Evolutionary conservation across 2,797 vertebrate genomes (phyloP), one percentile per base, ranked within the genome.

Genomic region (Crax fasciolata): DNA sequence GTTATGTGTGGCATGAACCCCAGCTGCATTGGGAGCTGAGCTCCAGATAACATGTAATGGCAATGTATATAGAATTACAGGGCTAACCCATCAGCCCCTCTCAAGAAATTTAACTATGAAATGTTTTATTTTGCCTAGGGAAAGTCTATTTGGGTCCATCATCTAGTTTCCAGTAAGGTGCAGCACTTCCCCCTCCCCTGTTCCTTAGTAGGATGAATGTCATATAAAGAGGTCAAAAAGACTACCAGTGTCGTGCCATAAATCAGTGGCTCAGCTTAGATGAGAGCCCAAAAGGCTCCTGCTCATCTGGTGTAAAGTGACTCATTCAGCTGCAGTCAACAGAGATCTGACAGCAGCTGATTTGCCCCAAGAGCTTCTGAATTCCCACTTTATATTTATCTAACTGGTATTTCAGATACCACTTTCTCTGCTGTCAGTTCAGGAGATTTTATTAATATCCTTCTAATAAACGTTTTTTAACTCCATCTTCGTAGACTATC

Each of bases 1-100:
- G 96, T 96, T 97, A 96, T 87, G 78, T 94, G 93, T 94, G 91
- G 94, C 96, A 87, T 93, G 94, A 95, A 95, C 94, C 94, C 90
- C 85, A 87, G 96, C 85, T 94, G 96, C 87, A 25, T 0, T 93
- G 95, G 95, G 96, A 96, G 61, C 94, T 91, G 67, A 84, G 89
- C 77, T 91, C 80, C 0, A 10, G 74, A 46, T 90, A 95, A 87
- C 83, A 25, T 61, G 84, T 74, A 79, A 77, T 83, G 91, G 81
- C 58, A 96, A 93, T 44, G 73, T 84, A 93, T 83, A 5, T 63
- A 62, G 91, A 90, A 84, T 94, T 94, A 51, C 83, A 77, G 62
- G 81, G 65, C 75, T 84, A 93, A 87, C 74, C 83, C 54, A 93
- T 90, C 93, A 93, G 74, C 39, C 67, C 46, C 48, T 90, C 77